Conservation (phyloP, 2,113 vertebrate genomes). For the Amia ocellicauda region DNA sequence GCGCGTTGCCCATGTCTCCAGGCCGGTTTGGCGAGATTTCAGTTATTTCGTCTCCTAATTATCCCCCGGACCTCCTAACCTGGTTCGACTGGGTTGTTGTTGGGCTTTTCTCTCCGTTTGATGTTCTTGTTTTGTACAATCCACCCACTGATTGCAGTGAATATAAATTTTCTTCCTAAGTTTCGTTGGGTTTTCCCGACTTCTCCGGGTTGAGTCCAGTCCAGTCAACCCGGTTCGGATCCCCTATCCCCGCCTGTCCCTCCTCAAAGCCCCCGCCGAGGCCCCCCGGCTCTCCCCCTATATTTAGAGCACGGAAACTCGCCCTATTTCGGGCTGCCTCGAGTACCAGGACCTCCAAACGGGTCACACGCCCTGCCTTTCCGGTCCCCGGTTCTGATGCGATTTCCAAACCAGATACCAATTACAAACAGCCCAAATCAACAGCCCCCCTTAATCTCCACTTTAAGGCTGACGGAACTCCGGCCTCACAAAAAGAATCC, state of each 20-base stretch:
- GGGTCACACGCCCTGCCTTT: slow-evolving; percentile 13
- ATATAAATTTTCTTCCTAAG: slow-evolving; percentile 25
- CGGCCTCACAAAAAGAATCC: slow-evolving; percentile 54
- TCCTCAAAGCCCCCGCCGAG: slow-evolving; percentile 25
- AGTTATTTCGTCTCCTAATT: too few species aligned
- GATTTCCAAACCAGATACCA: slow-evolving; percentile 21
- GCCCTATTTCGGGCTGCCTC: slow-evolving; percentile 10
- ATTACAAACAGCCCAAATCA: slow-evolving; percentile 44
- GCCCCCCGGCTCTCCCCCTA: slow-evolving; percentile 32
- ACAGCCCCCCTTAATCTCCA: slow-evolving; percentile 71
- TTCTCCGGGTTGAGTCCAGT: slow-evolving; percentile 37
- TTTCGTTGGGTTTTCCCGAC: slow-evolving; percentile 7
- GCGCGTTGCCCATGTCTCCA: slow-evolving; percentile 89
- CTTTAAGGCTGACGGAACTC: slow-evolving; percentile 67
- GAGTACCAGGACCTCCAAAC: slow-evolving; percentile 8
- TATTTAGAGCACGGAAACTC: slow-evolving; percentile 16
- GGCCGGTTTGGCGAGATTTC: slow-evolving; percentile 55
- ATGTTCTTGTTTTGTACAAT: slow-evolving; percentile 25
- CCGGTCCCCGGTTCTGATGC: slow-evolving; percentile 14
- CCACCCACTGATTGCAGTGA: slow-evolving; percentile 23
- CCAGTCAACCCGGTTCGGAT: slow-evolving; percentile 24
- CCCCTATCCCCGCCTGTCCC: slow-evolving; percentile 25
- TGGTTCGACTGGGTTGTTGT: slow-evolving; percentile 32
- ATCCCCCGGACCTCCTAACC: slow-evolving; percentile 27
- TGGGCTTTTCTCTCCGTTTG: neutral